These are phyloP conservation scores for Spisula subtruncata DNA, from an alignment of 2,888 invertebrate species.

Conservation along the genomic window DNA sequence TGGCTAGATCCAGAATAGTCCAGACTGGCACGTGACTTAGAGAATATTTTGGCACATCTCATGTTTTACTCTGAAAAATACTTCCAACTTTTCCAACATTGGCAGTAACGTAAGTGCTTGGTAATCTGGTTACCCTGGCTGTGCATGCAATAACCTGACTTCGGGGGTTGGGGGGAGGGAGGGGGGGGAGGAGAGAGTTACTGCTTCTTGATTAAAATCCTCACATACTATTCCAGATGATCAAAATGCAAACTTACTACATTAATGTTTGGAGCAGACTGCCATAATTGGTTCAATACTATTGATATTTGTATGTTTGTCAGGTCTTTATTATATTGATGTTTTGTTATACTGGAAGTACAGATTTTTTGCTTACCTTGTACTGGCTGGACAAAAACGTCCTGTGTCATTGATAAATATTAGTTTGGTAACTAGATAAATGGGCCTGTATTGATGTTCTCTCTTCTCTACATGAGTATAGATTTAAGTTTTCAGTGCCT, in stretches of 20 bases:
- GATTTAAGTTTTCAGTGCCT: conserved; percentile 41
- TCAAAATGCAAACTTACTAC: background rate
- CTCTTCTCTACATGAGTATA: background rate
- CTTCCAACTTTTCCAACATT: too few species aligned
- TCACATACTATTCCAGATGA: too few species aligned
- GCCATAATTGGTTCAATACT: conserved; percentile 37
- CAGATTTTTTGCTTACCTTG: conserved; percentile 44
- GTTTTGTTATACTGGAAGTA: background rate
- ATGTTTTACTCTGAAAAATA: too few species aligned
- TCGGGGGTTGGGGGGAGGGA: too few species aligned
- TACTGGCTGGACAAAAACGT: background rate
- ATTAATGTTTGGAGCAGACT: conserved; percentile 25
- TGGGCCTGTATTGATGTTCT: conserved; percentile 41
- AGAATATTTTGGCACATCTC: too few species aligned
- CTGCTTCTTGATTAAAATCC: too few species aligned
- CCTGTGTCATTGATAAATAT: conserved; percentile 39
- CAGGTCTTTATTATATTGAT: conserved; percentile 6
- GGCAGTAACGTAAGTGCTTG: too few species aligned
- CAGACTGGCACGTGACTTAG: too few species aligned
- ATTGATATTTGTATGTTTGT: conserved; percentile 40
- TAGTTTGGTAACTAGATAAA: conserved; percentile 45
- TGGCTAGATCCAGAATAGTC: too few species aligned
- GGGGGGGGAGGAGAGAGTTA: too few species aligned
- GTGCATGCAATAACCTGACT: too few species aligned
- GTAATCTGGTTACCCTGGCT: too few species aligned